These are phyloP conservation scores for Chascanopsetta lugubris DNA, from an alignment of 2,113 vertebrate genomes.

Conservation along the genomic window DNA sequence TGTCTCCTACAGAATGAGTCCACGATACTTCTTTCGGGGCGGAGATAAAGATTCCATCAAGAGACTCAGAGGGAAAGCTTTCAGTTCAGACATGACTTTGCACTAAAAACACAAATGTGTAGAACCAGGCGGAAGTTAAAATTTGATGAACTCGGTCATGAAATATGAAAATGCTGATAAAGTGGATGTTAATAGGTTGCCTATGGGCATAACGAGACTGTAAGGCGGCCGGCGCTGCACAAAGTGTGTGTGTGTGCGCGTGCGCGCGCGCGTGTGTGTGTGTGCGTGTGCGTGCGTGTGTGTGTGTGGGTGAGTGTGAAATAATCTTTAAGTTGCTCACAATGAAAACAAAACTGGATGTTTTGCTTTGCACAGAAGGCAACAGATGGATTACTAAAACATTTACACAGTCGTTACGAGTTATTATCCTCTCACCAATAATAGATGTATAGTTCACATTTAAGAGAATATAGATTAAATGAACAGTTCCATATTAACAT, in stretches of 20 bases:
- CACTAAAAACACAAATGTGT: slow-evolving; percentile 51
- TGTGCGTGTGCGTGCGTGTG: not conserved
- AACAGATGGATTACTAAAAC: slow-evolving; percentile 41
- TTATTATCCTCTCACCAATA: slow-evolving; percentile 33
- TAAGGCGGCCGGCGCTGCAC: slow-evolving; percentile 34
- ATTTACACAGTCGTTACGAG: slow-evolving; percentile 23
- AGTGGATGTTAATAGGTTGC: slow-evolving; percentile 67
- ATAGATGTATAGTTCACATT: slow-evolving; percentile 20
- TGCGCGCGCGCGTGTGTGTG: not conserved
- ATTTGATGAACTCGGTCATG: slow-evolving; percentile 65
- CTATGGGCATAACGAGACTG: slow-evolving; percentile 43
- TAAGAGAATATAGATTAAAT: slow-evolving; percentile 26
- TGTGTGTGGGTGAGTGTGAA: slow-evolving; percentile 5
- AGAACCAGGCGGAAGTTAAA: slow-evolving; percentile 50
- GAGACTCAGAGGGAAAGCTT: slow-evolving; percentile 14
- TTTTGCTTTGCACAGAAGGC: slow-evolving; percentile 16
- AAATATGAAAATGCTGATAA: slow-evolving; percentile 67
- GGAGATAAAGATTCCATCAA: slow-evolving; percentile 5
- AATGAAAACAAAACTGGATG: slow-evolving; percentile 14
- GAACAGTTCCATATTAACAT: slow-evolving; percentile 10
- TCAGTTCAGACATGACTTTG: slow-evolving; percentile 49
- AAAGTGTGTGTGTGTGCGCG: not conserved
- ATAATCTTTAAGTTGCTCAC: slow-evolving; percentile 16
- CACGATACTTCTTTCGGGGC: slow-evolving; percentile 5
- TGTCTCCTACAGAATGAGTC: not conserved